Evolutionary conservation across 2,888 invertebrate genomes (phyloP).

Genomic region (Cordilura impudica): DNA sequence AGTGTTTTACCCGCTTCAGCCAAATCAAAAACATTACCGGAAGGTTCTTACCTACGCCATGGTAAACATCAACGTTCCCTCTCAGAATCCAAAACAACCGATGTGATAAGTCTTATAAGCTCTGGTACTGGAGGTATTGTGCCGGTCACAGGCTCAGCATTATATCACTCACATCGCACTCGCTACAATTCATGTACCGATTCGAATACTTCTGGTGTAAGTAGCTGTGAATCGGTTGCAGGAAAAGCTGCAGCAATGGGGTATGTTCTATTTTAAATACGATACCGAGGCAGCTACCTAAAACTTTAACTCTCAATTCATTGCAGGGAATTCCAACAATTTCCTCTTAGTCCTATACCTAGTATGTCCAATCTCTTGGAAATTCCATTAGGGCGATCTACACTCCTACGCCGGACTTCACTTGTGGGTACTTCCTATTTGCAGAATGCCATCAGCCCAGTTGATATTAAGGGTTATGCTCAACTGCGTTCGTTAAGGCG

Average conservation of each 20-base stretch:
- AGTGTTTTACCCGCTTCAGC: slow-evolving; percentile 62
- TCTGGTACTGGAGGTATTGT: slow-evolving; percentile 62
- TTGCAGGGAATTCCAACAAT: slow-evolving; percentile 83
- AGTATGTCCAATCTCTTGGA: slow-evolving; percentile 87
- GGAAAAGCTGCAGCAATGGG: slow-evolving; percentile 82
- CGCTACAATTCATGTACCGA: slow-evolving; percentile 84
- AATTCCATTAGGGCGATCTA: slow-evolving; percentile 71
- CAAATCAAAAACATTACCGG: slow-evolving; percentile 80
- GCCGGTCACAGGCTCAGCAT: slow-evolving; percentile 29
- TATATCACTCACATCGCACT: slow-evolving; percentile 78
- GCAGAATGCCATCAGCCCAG: slow-evolving; percentile 81
- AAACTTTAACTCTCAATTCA: no score
- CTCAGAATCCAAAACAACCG: slow-evolving; percentile 85
- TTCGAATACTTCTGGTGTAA: slow-evolving; percentile 89
- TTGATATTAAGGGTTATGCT: slow-evolving; percentile 88
- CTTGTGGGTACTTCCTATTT: slow-evolving; percentile 72
- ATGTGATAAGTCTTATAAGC: slow-evolving; percentile 77
- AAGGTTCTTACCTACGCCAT: slow-evolving; percentile 74
- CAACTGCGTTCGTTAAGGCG: slow-evolving; percentile 84
- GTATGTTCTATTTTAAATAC: slow-evolving; percentile 73
- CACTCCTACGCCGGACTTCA: slow-evolving; percentile 72
- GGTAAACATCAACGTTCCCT: slow-evolving; percentile 82
- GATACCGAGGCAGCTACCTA: background rate
- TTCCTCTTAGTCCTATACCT: slow-evolving; percentile 92
- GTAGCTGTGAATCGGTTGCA: slow-evolving; percentile 87